These are phyloP conservation scores for Acrocephalus kingi DNA, from an alignment of 2,113 vertebrate genomes.

Conservation along the genomic window DNA sequence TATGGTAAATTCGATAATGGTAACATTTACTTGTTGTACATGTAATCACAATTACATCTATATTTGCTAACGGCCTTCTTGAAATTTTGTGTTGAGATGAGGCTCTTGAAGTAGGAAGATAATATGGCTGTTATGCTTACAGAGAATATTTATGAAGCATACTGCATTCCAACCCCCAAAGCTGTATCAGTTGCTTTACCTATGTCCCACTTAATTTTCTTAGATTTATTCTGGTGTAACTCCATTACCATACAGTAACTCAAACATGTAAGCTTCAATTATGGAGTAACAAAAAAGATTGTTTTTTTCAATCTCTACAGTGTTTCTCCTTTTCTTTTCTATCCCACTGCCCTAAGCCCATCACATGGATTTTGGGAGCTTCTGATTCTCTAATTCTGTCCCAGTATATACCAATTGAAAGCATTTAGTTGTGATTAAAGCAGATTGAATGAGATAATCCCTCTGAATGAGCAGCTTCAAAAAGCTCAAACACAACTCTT, in stretches of 20 bases:
- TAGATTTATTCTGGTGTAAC: not conserved
- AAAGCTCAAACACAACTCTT: conserved; percentile 78
- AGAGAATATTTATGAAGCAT: not conserved
- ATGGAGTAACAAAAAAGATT: not conserved
- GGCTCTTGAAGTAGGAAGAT: not conserved
- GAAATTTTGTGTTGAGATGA: not conserved
- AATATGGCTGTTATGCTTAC: not conserved
- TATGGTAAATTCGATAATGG: not conserved
- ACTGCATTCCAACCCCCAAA: not conserved
- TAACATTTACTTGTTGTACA: not conserved
- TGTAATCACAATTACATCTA: not conserved
- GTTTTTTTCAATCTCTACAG: not conserved
- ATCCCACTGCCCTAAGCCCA: not conserved
- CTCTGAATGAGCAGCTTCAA: conserved; percentile 83
- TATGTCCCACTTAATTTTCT: not conserved
- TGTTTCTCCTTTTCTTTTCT: not conserved
- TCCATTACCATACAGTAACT: not conserved
- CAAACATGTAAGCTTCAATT: not conserved
- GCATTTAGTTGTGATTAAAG: conserved; percentile 89
- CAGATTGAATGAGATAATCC: conserved; percentile 90
- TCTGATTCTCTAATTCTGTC: conserved; percentile 73
- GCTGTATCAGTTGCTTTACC: not conserved
- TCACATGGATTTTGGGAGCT: conserved; percentile 66
- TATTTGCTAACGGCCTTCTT: not conserved
- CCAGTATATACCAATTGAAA: conserved; percentile 79